phyloP scores from a whole-genome alignment of 2,113 vertebrate species.

The Entomyzon cyanotis region DNA sequence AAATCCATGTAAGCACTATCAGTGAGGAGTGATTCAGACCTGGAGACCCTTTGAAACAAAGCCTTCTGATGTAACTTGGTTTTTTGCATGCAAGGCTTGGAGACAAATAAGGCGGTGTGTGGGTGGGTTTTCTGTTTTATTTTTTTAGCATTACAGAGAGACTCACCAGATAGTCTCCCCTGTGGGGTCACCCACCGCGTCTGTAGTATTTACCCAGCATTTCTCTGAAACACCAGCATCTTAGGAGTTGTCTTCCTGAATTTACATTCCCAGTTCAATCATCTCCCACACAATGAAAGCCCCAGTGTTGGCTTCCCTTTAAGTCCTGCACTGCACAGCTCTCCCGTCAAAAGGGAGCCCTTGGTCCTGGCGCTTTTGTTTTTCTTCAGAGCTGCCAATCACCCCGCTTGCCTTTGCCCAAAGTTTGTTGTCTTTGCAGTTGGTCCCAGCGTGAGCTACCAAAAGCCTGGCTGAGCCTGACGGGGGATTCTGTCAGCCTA shows the following conservation, averaged over 20 bases:
- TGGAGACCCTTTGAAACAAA: neutral
- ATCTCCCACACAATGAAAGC: slow-evolving; percentile 28
- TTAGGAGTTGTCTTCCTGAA: slow-evolving; percentile 12
- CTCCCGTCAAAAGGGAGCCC: neutral
- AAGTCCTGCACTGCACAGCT: rapidly evolving
- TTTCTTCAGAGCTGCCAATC: slow-evolving; percentile 62
- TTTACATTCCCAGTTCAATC: slow-evolving; percentile 5
- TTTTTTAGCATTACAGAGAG: neutral
- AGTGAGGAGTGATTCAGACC: neutral
- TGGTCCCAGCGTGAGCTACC: slow-evolving; percentile 67
- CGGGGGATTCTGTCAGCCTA: slow-evolving; percentile 66
- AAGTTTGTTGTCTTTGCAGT: slow-evolving; percentile 74
- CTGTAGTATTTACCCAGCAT: neutral
- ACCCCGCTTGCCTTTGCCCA: slow-evolving; percentile 16
- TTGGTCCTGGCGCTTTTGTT: slow-evolving; percentile 37
- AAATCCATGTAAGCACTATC: rapidly evolving
- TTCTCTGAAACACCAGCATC: neutral
- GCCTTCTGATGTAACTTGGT: neutral
- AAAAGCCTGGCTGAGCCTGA: slow-evolving; percentile 60
- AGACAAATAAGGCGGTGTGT: neutral
- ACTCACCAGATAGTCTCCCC: neutral
- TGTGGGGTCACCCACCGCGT: neutral
- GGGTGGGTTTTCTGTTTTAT: neutral
- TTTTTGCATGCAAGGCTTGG: neutral
- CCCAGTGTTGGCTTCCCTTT: neutral